Base-by-base conservation (phyloP, 1,140 invertebrate genomes). In the Drosophila ananassae region DNA sequence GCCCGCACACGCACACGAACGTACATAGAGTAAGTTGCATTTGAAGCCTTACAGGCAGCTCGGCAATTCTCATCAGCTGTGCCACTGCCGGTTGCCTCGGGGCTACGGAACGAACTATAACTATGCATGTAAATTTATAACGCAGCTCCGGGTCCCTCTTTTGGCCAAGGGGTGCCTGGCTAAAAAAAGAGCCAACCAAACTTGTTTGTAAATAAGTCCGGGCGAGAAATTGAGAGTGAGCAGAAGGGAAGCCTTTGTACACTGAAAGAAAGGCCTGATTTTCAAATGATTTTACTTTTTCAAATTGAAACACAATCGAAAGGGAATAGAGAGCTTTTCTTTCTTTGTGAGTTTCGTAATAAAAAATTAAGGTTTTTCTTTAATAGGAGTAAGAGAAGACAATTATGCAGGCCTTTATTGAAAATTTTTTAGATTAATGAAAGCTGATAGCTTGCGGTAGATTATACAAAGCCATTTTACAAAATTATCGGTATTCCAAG, bases 81-180 rank as follows among this genome's bases (percentile, higher is more conserved):
- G 52, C 60, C 50, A 76, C 54, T 56, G 66, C 56, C 69, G 58
- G 17, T 34, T 58, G 54, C 55, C 73, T 52, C 66, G 30, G 48
- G 41, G n/a, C 41, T 13, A 4, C 3, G 34, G 17, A 34, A 53
- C 55, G 51, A 76, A 77, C 73, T 77, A 77, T 76, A 74, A 75
- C 73, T 85, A 62, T 75, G 48, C 63, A 83, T 82, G 82, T 79
- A 82, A 82, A 87, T 87, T 87, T 89, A 89, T 89, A 75, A 58
- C 64, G 59, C 60, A 60, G 24, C 12, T 10, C 58, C 48, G 62
- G 37, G 62, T 51, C 51, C 12, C 21, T 10, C 10, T n/a, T 12
- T 13, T 2, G 2, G 10, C 21, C 59, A 22, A 24, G 34, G 58
- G 22, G 25, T 13, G 32, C 30, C 21, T 25, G 32, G 25, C 47